Base-by-base conservation (phyloP, 2,888 invertebrate species). In the Aromia moschata region DNA sequence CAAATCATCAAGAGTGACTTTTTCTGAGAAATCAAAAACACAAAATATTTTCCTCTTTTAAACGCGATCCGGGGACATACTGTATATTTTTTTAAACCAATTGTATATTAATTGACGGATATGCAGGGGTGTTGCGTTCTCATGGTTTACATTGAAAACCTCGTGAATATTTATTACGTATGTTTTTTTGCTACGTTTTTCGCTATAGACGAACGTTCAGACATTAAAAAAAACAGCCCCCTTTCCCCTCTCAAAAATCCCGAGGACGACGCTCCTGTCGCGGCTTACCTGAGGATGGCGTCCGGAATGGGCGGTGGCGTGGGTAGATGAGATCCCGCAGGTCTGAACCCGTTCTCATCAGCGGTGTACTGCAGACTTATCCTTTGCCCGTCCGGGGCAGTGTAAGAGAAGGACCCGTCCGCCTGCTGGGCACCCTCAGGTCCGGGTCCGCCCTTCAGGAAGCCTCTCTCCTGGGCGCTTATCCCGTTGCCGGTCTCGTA, bases 261-360 rank as follows among this genome's bases (percentile, higher is more conserved):
- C n/a, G n/a, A n/a, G n/a, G n/a, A n/a, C n/a, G n/a, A n/a, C n/a
- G n/a, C n/a, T n/a, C n/a, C n/a, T n/a, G n/a, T n/a, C n/a, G n/a
- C n/a, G n/a, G 7, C 20, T 54, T 64, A 84, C 64, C 83, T 81
- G 36, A 84, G 78, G 68, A 86, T 86, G 17, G 83, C 85, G 53
- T 84, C 85, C 1, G 86, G 86, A 62, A 86, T 85, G 9, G 86
- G 86, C 0, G 86, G 86, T 0, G 86, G 83, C 0, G 85, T 86
- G 4, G 86, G 86, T 33, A 86, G 72, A 67, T 86, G 86, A 0
- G 81, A 83, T 0, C 86, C 86, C 38, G 81, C 77, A 0, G 86
- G 81, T 37, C 81, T 79, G 78, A 85, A 86, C 1, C 86, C 86
- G 56, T 85, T 79, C 72, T 86, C 86, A 62, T 86, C 86, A 51